Base-by-base conservation (phyloP, 2,888 invertebrate genomes). In the Alviniconcha strummeri region DNA sequence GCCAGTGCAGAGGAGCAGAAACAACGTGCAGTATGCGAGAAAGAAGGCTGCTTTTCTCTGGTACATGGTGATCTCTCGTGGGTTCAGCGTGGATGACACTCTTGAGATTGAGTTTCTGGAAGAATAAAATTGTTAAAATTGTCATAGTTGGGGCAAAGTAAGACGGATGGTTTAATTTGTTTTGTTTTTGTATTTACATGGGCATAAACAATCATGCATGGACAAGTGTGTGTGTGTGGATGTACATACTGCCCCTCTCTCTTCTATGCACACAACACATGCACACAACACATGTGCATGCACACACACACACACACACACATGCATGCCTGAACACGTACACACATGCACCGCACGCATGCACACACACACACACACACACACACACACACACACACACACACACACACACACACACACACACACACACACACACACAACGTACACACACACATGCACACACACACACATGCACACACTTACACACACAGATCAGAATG, bases 331-430 rank as follows among this genome's bases (percentile, higher is more conserved):
- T 15, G 19, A 11, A 77, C 17, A 75, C 75, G 54, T 54, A 75
- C 54, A 75, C 75, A 75, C 54, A 56, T 13, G n/a, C 13, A 76
- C 15, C 11, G 56, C 8, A 13, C 11, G 36, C 8, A 11, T 17
- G n/a, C 54, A 76, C 71, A 71, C 71, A 71, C 71, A 71, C 71
- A 71, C 71, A 71, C 71, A 71, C 4, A 5, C 8, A 71, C 8
- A n/a, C n/a, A 36, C 0, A 8, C 5, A 36, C 52, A 75, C n/a
- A 9, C 19, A 36, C n/a, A 54, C 74, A 8, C 4, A 4, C 74
- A 74, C 74, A 19, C 52, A 0, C 74, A 75, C 75, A 75, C 75
- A 75, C 54, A 75, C 75, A 75, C 54, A 56, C 54, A 76, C 71
- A 71, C 71, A 71, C 71, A 71, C 71, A 71, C 71, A 71, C 71